Conservation (phyloP, 2,888 invertebrate genomes). For the Drosophila quinaria region DNA sequence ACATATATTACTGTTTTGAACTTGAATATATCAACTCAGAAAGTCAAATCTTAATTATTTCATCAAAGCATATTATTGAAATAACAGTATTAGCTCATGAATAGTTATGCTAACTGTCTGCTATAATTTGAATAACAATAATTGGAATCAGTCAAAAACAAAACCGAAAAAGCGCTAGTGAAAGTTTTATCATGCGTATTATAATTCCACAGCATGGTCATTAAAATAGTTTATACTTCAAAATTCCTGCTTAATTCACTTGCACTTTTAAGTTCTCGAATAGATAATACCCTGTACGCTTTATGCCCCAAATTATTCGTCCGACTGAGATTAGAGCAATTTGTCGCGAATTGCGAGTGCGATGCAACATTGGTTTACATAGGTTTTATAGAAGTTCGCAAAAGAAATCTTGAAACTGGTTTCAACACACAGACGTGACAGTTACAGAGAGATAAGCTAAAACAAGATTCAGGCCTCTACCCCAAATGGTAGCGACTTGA, state of each 20-base stretch:
- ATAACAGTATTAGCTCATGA: conserved; percentile 48
- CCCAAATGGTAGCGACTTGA: conserved; percentile 23
- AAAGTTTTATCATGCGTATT: conserved; percentile 64
- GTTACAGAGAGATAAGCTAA: conserved; percentile 40
- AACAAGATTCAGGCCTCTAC: conserved; percentile 15
- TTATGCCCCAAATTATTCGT: neutral
- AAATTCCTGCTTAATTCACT: conserved; percentile 32
- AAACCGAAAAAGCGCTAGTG: conserved; percentile 58
- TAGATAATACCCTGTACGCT: conserved; percentile 25
- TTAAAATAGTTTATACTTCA: conserved; percentile 44
- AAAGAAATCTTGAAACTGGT: conserved; percentile 66
- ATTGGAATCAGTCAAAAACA: conserved; percentile 51
- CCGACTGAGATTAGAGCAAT: conserved; percentile 18
- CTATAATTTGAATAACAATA: conserved; percentile 65
- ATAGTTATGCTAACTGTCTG: conserved; percentile 63
- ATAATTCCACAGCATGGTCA: conserved; percentile 52
- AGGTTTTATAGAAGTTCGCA: conserved; percentile 20
- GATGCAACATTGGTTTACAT: conserved; percentile 16
- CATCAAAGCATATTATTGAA: conserved; percentile 32
- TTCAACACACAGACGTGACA: conserved; percentile 43
- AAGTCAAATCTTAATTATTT: conserved; percentile 47
- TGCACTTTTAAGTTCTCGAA: neutral
- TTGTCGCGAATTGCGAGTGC: conserved; percentile 21
- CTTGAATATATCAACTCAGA: conserved; percentile 26
- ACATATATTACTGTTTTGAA: conserved; percentile 14